Base-by-base conservation (phyloP, 2,113 vertebrate species). In the Girardinichthys multiradiatus region DNA sequence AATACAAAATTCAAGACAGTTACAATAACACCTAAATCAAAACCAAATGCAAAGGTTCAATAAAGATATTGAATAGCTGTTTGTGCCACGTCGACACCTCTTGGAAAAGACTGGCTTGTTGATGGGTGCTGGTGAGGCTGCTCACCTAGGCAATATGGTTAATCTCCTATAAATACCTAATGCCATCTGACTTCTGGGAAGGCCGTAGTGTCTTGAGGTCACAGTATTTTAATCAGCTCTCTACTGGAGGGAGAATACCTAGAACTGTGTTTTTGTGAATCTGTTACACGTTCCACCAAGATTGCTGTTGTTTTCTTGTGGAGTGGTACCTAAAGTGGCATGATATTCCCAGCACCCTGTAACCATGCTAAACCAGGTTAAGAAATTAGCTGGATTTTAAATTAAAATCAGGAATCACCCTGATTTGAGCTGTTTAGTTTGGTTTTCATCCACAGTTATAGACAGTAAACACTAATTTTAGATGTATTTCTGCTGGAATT, bases 171-270 rank as follows among this genome's bases (percentile, higher is more conserved):
- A 92, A 92, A 93, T 92, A 92, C 85, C 83, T 83, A 83, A 90
- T 86, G 82, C 82, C 80, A 86, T 79, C 75, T 83, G 85, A 85
- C 78, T 92, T 93, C 91, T 92, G 84, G 87, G 92, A 94, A 94
- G 81, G 76, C 79, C 75, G 76, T 79, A 67, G 76, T 51, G 69
- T 74, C 82, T 73, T 84, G 51, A 82, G 84, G 86, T 84, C 83
- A 83, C 37, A 68, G 69, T 68, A 71, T 75, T 64, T 68, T 90
- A 90, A 91, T 90, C 88, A 80, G 80, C 72, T 83, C 75, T 68
- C 79, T 72, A 80, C 73, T 79, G 69, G 78, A 78, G 79, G 54
- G 62, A 60, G 13, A 68, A 72, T 81, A 81, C 66, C 21, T 35
- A 68, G 75, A 74, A 70, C 54, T 58, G 48, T 79, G 71, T 30